Percentiles rank a stretch among this genome's conserved stretches.
These are phyloP conservation scores for Erebia palarica DNA, from an alignment of 2,888 invertebrate species.

Conservation along the genomic window DNA sequence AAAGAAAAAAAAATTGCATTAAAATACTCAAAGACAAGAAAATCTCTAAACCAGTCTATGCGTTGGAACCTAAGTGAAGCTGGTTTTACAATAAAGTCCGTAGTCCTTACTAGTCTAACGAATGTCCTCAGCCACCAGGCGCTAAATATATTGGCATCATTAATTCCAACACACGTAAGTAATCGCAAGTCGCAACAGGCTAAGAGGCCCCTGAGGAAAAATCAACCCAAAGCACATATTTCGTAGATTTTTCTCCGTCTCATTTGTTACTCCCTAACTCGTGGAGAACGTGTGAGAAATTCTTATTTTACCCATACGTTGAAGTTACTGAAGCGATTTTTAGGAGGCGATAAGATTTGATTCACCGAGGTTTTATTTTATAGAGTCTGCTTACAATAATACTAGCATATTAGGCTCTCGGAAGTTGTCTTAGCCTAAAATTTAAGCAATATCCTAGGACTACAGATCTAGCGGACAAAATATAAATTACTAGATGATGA, in stretches of 20 bases:
- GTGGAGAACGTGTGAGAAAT: constrained; percentile 63
- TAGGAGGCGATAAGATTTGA: constrained; percentile 5
- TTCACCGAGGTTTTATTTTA: neutral
- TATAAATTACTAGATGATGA: too few relatives aligned
- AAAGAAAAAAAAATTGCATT: too few relatives aligned
- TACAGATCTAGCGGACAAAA: too few relatives aligned
- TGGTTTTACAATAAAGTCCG: constrained; percentile 28
- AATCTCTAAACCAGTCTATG: neutral
- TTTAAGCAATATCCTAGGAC: too few relatives aligned
- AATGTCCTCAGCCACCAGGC: constrained; percentile 41
- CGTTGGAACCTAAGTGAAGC: neutral
- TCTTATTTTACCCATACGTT: constrained; percentile 42
- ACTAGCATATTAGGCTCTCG: too few relatives aligned
- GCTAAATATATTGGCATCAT: constrained; percentile 58
- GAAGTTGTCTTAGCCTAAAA: too few relatives aligned
- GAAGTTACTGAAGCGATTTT: constrained; percentile 38
- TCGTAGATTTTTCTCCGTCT: constrained; percentile 71
- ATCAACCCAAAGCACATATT: constrained; percentile 73
- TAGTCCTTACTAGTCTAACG: constrained; percentile 26
- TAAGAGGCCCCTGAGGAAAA: constrained; percentile 60
- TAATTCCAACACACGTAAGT: constrained; percentile 58
- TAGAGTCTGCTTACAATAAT: too few relatives aligned
- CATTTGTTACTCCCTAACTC: constrained; percentile 73
- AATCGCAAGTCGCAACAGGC: constrained; percentile 53
- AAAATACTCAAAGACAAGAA: too few relatives aligned